Conservation (phyloP, 1,140 invertebrate genomes). For the Drosophila suzukii region DNA sequence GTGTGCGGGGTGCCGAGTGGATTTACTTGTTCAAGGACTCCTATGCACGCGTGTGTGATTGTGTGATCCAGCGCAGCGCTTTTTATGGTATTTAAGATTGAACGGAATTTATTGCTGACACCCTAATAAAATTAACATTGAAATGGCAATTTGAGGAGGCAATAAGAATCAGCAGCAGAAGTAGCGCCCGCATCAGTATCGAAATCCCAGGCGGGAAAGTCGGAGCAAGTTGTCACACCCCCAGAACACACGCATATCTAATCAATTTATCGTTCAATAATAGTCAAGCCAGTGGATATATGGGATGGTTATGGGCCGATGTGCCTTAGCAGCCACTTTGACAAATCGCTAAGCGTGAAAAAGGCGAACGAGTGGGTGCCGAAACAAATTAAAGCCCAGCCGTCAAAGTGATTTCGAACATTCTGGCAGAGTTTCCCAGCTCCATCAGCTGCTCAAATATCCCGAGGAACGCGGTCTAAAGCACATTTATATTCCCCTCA, state of each 20-base stretch:
- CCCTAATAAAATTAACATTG: conserved; percentile 84
- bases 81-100: conserved; percentile 84
- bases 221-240: conserved; percentile 23
- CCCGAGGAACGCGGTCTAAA: conserved; percentile 9
- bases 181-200: conserved; percentile 39
- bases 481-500: conserved; percentile 32
- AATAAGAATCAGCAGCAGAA: conserved; percentile 67
- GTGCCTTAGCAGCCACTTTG: conserved; percentile 62
- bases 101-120: conserved; percentile 82
- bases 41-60: conserved; percentile 20
- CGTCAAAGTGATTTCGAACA: conserved; percentile 54
- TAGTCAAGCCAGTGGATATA: conserved; percentile 66
- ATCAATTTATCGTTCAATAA: conserved; percentile 84
- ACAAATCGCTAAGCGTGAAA: conserved; percentile 64
- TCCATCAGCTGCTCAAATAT: conserved; percentile 12
- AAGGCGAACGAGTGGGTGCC: conserved; percentile 7
- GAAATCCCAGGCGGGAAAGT: conserved; percentile 15
- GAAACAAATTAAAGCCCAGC: conserved; percentile 49
- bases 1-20: conserved; percentile 34
- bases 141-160: conserved; percentile 83
- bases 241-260: conserved; percentile 65
- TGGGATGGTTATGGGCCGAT: conserved; percentile 16
- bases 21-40: conserved; percentile 7
- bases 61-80: conserved; percentile 53
- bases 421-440: conserved; percentile 2